Conservation (phyloP, 2,888 invertebrate genomes). For the Dryococelus australis region DNA sequence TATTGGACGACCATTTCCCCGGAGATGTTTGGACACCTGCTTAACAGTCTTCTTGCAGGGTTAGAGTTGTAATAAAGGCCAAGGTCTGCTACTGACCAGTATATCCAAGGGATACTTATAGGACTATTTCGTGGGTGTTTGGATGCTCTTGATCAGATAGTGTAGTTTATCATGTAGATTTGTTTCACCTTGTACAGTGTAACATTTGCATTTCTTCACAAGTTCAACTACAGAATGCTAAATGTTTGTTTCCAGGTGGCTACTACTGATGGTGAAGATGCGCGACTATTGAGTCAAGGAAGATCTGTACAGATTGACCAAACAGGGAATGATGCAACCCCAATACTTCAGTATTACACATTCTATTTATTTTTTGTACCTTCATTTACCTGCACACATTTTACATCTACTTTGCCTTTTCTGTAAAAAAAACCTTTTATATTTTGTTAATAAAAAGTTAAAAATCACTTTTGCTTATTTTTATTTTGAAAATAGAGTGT, state of each 20-base stretch:
- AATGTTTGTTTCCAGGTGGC: slow-evolving; percentile 17
- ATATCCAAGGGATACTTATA: no score
- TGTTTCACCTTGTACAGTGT: no score
- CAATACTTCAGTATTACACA: slow-evolving; percentile 26
- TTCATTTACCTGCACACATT: not conserved
- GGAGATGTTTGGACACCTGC: no score
- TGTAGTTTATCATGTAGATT: no score
- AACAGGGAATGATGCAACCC: not conserved
- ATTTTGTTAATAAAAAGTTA: slow-evolving; percentile 27
- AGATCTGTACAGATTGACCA: not conserved
- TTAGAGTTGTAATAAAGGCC: no score
- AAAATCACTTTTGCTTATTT: not conserved
- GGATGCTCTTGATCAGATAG: no score
- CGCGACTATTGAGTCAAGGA: not conserved
- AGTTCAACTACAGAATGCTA: not conserved
- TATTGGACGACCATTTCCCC: no score
- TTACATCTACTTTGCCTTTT: not conserved
- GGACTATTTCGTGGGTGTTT: no score
- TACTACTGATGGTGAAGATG: slow-evolving; percentile 1
- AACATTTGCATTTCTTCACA: no score
- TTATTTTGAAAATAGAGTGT: no score
- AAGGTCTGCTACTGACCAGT: no score
- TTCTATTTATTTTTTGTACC: slow-evolving; percentile 21
- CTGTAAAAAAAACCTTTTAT: not conserved
- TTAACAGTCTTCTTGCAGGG: no score